Evolutionary conservation across 2,797 vertebrate species (phyloP), one percentile per base, ranked within the genome.

Genomic region (Brachyalestes nurse): DNA sequence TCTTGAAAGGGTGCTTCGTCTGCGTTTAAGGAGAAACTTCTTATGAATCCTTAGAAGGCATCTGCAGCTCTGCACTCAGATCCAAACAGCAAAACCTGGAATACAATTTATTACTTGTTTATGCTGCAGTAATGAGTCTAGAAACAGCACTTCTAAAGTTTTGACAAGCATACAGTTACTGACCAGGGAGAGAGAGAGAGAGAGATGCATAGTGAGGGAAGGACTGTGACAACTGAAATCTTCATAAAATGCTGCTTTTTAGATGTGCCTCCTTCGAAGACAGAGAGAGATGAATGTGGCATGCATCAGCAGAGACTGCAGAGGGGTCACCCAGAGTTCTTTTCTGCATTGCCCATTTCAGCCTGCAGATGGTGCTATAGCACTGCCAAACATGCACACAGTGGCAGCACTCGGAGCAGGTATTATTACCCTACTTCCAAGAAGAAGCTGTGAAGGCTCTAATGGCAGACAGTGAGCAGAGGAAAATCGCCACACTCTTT

Each of bases 261-360:
- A 92, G 89, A 94, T 92, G 91, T 92, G 89, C 87, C 88, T 91
- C 89, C 92, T 84, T 86, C 88, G 90, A 91, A 91, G 90, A 92
- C 89, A 87, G 89, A 92, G 88, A 85, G 81, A 92, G 90, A 93
- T 93, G 88, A 93, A 93, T 93, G 90, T 90, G 90, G 91, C 88
- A 93, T 94, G 93, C 92, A 94, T 94, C 92, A 93, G 90, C 89
- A 87, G 81, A 86, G 89, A 92, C 92, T 93, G 90, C 81, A 71
- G 87, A 92, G 92, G 92, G 95, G 95, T 95, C 95, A 95, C 85
- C 47, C 85, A 95, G 91, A 95, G 95, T 95, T 95, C 94, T 91
- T 90, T 83, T 75, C 88, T 89, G 93, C 90, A 89, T 8, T 61
- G 80, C 77, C 64, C 67, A 14, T 21, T 5, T 6, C 0, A n/a